Conservation (phyloP, 1,140 invertebrate genomes). For the Bradysia coprophila region DNA sequence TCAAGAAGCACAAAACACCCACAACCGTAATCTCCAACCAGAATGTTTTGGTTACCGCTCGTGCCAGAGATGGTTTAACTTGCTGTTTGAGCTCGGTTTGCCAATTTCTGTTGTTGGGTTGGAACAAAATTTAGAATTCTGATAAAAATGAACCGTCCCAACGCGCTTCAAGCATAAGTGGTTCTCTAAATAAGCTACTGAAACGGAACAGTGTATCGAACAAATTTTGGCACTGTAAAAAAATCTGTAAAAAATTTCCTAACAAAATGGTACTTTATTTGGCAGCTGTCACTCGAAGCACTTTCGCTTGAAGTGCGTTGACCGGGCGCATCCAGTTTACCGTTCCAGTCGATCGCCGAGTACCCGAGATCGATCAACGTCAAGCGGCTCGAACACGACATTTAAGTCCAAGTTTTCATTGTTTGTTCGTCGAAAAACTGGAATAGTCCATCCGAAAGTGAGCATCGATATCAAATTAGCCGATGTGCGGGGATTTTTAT, state of each 20-base stretch:
- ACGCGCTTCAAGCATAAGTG: no score
- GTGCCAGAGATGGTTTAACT: slow-evolving; percentile 2
- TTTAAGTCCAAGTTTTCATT: not conserved
- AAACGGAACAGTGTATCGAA: no score
- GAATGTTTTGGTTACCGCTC: slow-evolving; percentile 1
- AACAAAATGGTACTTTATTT: no score
- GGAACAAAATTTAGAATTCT: not conserved
- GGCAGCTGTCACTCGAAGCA: no score
- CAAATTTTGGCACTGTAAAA: no score
- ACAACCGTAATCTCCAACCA: slow-evolving; percentile 1
- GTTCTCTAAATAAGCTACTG: no score
- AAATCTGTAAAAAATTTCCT: no score
- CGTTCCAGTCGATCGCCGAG: not conserved
- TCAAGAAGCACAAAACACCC: not conserved
- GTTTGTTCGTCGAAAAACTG: not conserved
- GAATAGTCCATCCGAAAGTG: not conserved
- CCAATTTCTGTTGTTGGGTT: slow-evolving; percentile 1
- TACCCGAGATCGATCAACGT: not conserved
- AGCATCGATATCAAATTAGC: not conserved
- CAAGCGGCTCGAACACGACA: not conserved
- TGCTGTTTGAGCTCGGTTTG: not conserved
- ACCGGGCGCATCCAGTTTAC: not conserved
- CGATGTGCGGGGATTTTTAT: not conserved
- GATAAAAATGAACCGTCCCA: no score
- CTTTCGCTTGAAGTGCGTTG: no score